Evolutionary conservation across 2,113 vertebrate genomes (phyloP), one percentile per base, ranked within the genome.

Genomic region (Penelope pileata): DNA sequence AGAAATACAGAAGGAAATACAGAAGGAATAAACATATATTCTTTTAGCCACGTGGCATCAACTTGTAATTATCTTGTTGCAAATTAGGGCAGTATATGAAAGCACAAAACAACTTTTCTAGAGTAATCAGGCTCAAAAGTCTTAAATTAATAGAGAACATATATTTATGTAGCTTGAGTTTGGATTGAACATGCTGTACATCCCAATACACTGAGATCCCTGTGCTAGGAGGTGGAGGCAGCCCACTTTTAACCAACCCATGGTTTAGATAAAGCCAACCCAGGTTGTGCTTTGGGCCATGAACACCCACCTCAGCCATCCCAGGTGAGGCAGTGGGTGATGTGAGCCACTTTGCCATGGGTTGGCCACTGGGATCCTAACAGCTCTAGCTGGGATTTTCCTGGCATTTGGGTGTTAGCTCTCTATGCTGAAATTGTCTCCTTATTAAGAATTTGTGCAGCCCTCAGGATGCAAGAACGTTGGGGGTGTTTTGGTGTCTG

Each of bases 11-110:
- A 10, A 32, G 53, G 53, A 56, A 56, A 56, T 22, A 30, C 54
- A 58, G 54, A 67, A 81, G 43, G 85, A 81, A 95, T 77, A 96
- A 96, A 96, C 93, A 93, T 7, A 83, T 11, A n/a, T 51, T 89
- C 92, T 95, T 96, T 96, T 96, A 96, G 95, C 91, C 91, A 75
- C 32, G 93, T 96, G 95, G 94, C 88, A 90, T 97, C 94, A 95
- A 42, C 93, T 96, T 93, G 88, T 96, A 96, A 97, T 96, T 96
- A 94, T 68, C 83, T 78, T 15, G 75, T 83, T 91, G 91, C 79
- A 78, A 95, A 81, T 70, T 81, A 68, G 91, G 43, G 56, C 85
- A 95, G 88, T 36, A 53, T 91, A 93, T 62, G 91, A 69, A 81
- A 9, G 11, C 51, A 43, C 6, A 81, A 76, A 78, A 67, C 34